phyloP scores from a whole-genome alignment of 1,140 invertebrate genomes.

The Scaptomyza pallida region DNA sequence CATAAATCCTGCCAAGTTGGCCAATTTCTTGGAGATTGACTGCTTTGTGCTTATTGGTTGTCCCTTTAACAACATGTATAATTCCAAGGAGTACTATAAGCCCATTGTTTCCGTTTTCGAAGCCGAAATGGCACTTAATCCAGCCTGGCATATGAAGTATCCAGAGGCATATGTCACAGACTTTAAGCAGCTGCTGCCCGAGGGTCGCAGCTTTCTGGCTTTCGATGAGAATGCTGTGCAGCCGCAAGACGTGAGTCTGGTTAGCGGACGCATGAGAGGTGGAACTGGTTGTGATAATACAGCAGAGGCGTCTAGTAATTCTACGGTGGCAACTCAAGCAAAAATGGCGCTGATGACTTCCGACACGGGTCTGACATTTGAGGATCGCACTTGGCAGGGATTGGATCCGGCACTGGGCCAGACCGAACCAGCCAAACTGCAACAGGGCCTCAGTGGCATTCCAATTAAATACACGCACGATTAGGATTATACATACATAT shows the following conservation, averaged over 20 bases:
- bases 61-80: slow-evolving; percentile 93
- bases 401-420: slow-evolving; percentile 89
- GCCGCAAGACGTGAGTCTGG: slow-evolving; percentile 88
- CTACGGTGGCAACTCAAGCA: slow-evolving; percentile 83
- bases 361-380: slow-evolving; percentile 86
- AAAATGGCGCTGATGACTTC: slow-evolving; percentile 85
- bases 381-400: slow-evolving; percentile 89
- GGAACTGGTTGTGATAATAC: slow-evolving; percentile 34
- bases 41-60: slow-evolving; percentile 96
- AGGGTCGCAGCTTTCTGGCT: slow-evolving; percentile 85
- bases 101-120: slow-evolving; percentile 97
- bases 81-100: slow-evolving; percentile 93
- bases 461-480: slow-evolving; percentile 85
- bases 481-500: slow-evolving; percentile 72
- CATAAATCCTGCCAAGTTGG: slow-evolving; percentile 95
- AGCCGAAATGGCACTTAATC: slow-evolving; percentile 94
- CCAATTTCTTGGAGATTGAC: slow-evolving; percentile 93
- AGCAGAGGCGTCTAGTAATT: slow-evolving; percentile 59
- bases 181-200: slow-evolving; percentile 90
- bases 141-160: slow-evolving; percentile 86
- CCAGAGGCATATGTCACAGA: slow-evolving; percentile 89
- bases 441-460: slow-evolving; percentile 88
- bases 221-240: slow-evolving; percentile 85
- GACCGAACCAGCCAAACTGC: slow-evolving; percentile 86
- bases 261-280: slow-evolving; percentile 87